Conservation (phyloP, 2,113 vertebrate genomes). For the Sus scrofa region DNA sequence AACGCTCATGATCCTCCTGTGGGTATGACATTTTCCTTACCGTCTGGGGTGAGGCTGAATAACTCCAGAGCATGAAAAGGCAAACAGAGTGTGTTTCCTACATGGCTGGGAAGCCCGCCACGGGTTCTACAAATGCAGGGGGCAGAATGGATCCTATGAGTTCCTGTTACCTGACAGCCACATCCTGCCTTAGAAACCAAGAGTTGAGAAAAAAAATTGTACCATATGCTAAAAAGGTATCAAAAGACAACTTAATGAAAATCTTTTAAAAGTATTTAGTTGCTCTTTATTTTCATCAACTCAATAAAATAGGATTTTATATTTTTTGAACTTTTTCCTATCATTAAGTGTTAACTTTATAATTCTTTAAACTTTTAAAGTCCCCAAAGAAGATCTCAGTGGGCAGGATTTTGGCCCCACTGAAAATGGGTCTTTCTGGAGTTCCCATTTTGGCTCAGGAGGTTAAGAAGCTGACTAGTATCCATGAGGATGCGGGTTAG, state of each 20-base stretch:
- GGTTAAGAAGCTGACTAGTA: too few species aligned
- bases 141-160: neutral
- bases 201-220: neutral
- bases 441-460: too few species aligned
- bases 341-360: neutral
- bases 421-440: neutral
- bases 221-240: neutral
- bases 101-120: neutral
- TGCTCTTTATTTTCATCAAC: neutral
- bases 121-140: neutral
- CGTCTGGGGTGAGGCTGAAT: neutral
- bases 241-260: neutral
- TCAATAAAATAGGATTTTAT: neutral
- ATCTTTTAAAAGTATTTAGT: slow-evolving; percentile 3
- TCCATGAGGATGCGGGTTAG: too few species aligned
- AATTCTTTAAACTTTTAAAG: neutral
- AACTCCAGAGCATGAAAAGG: neutral
- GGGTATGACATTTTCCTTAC: neutral
- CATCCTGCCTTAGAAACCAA: neutral
- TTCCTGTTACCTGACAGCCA: neutral
- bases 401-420: neutral
- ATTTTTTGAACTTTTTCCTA: slow-evolving; percentile 20
- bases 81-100: neutral
- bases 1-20: neutral
- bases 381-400: neutral